phyloP scores from a whole-genome alignment of 2,797 vertebrate species.

The Hozukius guyotensis region DNA sequence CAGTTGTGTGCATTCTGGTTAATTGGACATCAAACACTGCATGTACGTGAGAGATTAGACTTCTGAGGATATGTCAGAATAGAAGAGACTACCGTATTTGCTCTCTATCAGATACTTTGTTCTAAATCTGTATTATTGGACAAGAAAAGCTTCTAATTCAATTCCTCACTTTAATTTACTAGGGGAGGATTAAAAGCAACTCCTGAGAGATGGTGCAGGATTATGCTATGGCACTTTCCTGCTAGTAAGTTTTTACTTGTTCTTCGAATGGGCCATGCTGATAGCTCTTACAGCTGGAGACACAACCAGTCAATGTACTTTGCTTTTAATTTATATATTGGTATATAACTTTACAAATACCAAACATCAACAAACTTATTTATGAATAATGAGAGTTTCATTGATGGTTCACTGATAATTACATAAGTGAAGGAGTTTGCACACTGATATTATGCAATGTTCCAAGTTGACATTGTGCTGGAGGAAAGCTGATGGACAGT shows the following conservation, averaged over 20 bases:
- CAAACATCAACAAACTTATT: not conserved
- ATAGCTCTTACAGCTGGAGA: conserved; percentile 18
- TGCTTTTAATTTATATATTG: not conserved
- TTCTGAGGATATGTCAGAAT: conserved; percentile 73
- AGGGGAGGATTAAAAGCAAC: conserved; percentile 68
- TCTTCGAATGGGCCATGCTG: conserved; percentile 19
- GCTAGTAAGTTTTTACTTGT: conserved; percentile 44
- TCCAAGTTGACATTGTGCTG: not conserved
- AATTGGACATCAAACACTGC: conserved; percentile 79
- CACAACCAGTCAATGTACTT: not conserved
- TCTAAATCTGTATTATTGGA: conserved; percentile 75
- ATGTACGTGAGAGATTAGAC: conserved; percentile 75
- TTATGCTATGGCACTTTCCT: conserved; percentile 60
- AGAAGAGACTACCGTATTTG: conserved; percentile 66
- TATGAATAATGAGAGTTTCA: not conserved
- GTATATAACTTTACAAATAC: not conserved
- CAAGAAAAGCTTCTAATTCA: conserved; percentile 78
- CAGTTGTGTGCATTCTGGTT: conserved; percentile 75
- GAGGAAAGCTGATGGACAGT: not conserved
- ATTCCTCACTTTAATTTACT: conserved; percentile 78
- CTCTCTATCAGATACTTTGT: conserved; percentile 76
- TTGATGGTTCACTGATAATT: not conserved
- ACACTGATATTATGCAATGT: not conserved
- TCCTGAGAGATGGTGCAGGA: conserved; percentile 71
- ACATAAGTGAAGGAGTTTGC: not conserved